Base-by-base conservation (phyloP, 2,888 invertebrate species). In the Nemotelus nigrinus region DNA sequence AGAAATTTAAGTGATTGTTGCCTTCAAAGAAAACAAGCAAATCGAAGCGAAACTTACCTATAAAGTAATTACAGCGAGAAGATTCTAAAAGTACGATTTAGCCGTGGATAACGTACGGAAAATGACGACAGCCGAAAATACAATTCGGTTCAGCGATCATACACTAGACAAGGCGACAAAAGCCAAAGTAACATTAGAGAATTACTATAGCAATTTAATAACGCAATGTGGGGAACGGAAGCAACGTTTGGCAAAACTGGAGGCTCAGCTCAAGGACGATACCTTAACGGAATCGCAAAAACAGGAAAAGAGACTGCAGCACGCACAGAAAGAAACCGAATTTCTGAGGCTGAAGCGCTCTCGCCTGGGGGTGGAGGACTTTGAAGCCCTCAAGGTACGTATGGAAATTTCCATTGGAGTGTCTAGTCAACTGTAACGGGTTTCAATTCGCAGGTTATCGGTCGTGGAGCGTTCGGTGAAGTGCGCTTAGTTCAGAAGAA, bases 401-500 rank as follows among this genome's bases (percentile, higher is more conserved):
- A 8, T 50, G 50, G 50, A 50, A 53, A 39, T 70, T 70, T 53
- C n/a, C 53, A 48, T 48, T 68, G 25, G 8, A 25, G 25, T 25
- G 25, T 25, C 67, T 25, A 7, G 60, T 7, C 41, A 10, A 64
- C 10, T 64, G 39, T 25, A 25, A 25, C 25, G 25, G 25, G 25
- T 25, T 25, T 25, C 25, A 25, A 25, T 53, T 7, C 10, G 7
- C 25, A 80, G 80, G 96, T 98, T 81, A 96, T 96, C 83, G 96
- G 96, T n/a, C 90, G 96, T 82, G 96, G 96, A 63, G 96, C 96
- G 67, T 96, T 96, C 85, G 96, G 96, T 45, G 96, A 96, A 88
- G 99, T 99, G 77, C 93, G 99, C 81, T 90, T 99, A 79, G 99
- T 99, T 76, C 99, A 99, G 89, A 99, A 99, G 88, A 97, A 97